phyloP scores from a whole-genome alignment of 2,113 vertebrate genomes.

The Anolis sagrei region DNA sequence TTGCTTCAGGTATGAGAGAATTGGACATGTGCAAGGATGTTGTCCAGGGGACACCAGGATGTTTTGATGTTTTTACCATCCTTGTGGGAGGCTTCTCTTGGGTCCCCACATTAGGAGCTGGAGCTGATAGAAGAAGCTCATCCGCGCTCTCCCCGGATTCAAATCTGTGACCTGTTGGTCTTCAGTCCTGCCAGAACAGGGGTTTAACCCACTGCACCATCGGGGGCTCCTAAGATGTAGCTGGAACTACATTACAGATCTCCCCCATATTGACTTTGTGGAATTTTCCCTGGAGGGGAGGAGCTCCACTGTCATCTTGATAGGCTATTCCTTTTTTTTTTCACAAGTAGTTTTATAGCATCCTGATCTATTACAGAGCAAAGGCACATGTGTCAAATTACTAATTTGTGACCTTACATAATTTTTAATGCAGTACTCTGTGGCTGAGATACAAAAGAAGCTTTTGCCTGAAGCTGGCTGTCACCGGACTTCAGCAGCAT shows the following conservation, averaged over 20 bases:
- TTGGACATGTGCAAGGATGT: too few relatives aligned
- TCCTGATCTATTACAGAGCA: conserved; percentile 8
- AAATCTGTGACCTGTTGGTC: too few relatives aligned
- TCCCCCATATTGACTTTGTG: background rate
- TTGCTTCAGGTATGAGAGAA: too few relatives aligned
- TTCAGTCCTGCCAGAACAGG: too few relatives aligned
- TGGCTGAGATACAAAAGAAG: conserved; percentile 25
- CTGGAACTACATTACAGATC: background rate
- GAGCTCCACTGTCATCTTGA: background rate
- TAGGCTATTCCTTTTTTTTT: background rate
- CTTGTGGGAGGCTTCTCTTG: too few relatives aligned
- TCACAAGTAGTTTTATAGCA: background rate
- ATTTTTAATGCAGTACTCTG: conserved; percentile 29
- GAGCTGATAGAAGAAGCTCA: too few relatives aligned
- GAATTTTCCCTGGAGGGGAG: background rate
- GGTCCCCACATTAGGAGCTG: too few relatives aligned
- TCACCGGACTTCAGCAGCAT: conserved; percentile 36
- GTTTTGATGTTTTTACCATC: too few relatives aligned
- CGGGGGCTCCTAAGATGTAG: too few relatives aligned
- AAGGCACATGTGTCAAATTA: conserved; percentile 15
- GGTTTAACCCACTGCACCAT: too few relatives aligned
- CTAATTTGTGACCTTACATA: conserved; percentile 13
- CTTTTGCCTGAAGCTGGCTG: conserved; percentile 48
- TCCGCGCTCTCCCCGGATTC: too few relatives aligned
- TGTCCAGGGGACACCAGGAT: too few relatives aligned